These are phyloP conservation scores for Trididemnum nubilum DNA, from an alignment of 23 tunicate genomes.

Conservation along the genomic window DNA sequence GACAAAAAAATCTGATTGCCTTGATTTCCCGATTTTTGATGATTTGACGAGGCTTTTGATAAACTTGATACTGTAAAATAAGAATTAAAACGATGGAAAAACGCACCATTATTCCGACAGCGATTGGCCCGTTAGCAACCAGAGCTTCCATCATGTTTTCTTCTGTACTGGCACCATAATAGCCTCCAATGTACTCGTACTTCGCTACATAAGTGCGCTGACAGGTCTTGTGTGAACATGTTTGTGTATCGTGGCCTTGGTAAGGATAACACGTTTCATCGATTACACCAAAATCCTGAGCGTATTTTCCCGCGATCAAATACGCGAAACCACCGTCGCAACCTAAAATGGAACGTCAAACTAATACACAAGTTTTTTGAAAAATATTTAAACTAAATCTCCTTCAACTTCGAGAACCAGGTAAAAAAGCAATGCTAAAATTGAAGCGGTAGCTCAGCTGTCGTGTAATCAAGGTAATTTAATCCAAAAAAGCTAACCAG, in stretches of 20 bases:
- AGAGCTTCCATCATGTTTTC: slow-evolving; percentile 70
- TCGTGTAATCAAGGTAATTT: too few relatives aligned
- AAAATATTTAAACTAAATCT: not conserved
- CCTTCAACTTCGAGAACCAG: too few relatives aligned
- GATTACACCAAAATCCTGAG: slow-evolving; percentile 89
- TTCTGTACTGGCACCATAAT: slow-evolving; percentile 86
- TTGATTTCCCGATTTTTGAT: too few relatives aligned
- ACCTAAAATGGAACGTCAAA: slow-evolving; percentile 37
- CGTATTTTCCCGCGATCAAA: slow-evolving; percentile 90
- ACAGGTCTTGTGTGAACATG: slow-evolving; percentile 61
- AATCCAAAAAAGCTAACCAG: too few relatives aligned
- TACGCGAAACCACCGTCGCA: slow-evolving; percentile 94
- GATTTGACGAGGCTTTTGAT: too few relatives aligned
- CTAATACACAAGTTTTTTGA: not conserved
- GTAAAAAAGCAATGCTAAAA: too few relatives aligned
- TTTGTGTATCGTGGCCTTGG: slow-evolving; percentile 58
- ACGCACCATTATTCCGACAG: slow-evolving; percentile 83
- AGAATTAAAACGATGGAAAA: too few relatives aligned
- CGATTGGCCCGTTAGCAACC: slow-evolving; percentile 77
- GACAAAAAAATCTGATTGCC: too few relatives aligned
- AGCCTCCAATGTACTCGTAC: slow-evolving; percentile 93
- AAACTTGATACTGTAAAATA: too few relatives aligned
- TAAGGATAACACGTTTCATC: slow-evolving; percentile 89
- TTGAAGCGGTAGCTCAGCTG: too few relatives aligned
- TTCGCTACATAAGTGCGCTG: slow-evolving; percentile 77